Conservation (phyloP, 2,888 invertebrate genomes). For the Pollenia griseotomentosa region DNA sequence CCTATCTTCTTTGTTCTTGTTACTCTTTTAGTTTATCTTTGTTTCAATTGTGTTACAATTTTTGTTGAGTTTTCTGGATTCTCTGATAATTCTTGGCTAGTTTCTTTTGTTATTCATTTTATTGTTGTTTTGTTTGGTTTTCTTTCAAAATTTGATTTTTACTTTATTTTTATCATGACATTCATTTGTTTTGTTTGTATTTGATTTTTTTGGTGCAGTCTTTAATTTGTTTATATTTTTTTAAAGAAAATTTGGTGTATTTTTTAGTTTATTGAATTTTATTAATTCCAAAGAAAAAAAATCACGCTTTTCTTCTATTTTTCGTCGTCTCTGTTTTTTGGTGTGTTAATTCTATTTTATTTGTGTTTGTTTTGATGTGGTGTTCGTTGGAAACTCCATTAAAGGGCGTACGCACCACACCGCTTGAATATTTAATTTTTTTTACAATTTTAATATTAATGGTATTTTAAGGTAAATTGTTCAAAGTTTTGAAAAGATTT, state of each 20-base stretch:
- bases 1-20: constrained; percentile 27
- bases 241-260: constrained; percentile 6
- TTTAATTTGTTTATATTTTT: constrained; percentile 10
- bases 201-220: constrained; percentile 32
- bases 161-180: constrained; percentile 70
- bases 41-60: constrained; percentile 19
- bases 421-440: not conserved
- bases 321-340: not conserved
- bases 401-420: constrained; percentile 32
- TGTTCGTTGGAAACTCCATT: constrained; percentile 43
- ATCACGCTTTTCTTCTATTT: constrained; percentile 19
- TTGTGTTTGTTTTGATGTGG: constrained; percentile 48
- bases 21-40: constrained; percentile 31
- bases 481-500: not conserved
- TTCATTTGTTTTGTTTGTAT: constrained; percentile 67
- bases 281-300: constrained; percentile 28
- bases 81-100: constrained; percentile 3
- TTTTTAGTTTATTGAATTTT: constrained; percentile 33
- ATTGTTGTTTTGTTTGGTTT: constrained; percentile 60
- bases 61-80: not conserved
- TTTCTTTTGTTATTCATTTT: constrained; percentile 31
- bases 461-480: not conserved
- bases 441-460: not conserved
- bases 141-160: constrained; percentile 34
- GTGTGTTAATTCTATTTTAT: constrained; percentile 1